A percentile compares a stretch with the other conserved stretches of the same genome.
Evolutionary conservation across 2,888 invertebrate genomes (phyloP).

Genomic region (Drosophila formosana): DNA sequence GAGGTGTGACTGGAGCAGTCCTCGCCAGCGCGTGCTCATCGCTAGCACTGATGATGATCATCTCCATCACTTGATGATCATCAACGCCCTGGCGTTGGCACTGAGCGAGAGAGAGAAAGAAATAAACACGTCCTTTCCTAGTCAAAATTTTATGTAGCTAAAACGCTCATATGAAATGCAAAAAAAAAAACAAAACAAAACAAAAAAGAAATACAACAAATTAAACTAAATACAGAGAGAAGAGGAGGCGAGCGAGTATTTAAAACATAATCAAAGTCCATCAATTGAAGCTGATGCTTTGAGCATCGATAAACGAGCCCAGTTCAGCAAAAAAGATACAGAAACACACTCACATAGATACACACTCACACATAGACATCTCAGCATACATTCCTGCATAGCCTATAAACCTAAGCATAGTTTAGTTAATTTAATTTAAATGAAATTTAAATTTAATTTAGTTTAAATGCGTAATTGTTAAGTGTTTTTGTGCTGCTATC

Average conservation of each 20-base stretch:
- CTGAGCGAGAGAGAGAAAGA: slow-evolving; percentile 1
- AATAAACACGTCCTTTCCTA: slow-evolving; percentile 80
- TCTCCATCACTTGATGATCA: slow-evolving; percentile 2
- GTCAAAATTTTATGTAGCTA: slow-evolving; percentile 82
- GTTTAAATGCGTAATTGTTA: slow-evolving; percentile 72
- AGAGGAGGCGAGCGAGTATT: slow-evolving; percentile 24
- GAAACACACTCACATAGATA: slow-evolving; percentile 20
- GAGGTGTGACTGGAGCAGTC: slow-evolving; percentile 87
- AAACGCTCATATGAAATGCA: slow-evolving; percentile 52
- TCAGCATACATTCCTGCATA: slow-evolving; percentile 70
- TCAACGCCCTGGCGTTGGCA: slow-evolving; percentile 1
- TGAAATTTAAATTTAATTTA: slow-evolving; percentile 79
- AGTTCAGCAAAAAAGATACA: slow-evolving; percentile 29
- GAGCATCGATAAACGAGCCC: slow-evolving; percentile 39
- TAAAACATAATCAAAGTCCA: slow-evolving; percentile 32
- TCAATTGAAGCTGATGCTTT: slow-evolving; percentile 26
- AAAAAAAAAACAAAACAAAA: slow-evolving; percentile 25
- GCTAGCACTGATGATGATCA: slow-evolving; percentile 20
- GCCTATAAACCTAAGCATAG: slow-evolving; percentile 68
- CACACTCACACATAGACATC: slow-evolving; percentile 38
- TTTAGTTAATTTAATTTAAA: slow-evolving; percentile 80
- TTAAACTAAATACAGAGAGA: slow-evolving; percentile 6
- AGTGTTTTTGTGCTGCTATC: slow-evolving; percentile 60
- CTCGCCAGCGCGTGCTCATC: slow-evolving; percentile 71
- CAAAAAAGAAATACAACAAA: slow-evolving; percentile 8